Base-by-base conservation (phyloP, 2,888 invertebrate genomes). In the Noctua fimbriata region DNA sequence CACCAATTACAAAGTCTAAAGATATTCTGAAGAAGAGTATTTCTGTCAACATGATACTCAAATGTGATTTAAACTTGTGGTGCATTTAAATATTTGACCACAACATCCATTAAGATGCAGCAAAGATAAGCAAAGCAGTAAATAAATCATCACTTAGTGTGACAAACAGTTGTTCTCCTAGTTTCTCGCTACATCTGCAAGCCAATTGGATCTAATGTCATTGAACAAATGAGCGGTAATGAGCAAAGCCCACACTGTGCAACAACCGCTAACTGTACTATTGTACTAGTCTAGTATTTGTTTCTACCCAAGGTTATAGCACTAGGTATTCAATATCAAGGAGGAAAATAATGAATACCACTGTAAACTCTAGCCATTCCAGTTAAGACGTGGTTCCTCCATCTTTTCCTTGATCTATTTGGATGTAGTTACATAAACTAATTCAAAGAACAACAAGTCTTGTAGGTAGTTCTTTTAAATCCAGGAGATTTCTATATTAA, bases 151-250 rank as follows among this genome's bases (percentile, higher is more conserved):
- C 12, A 36, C 16, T 36, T 47, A 36, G 21, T 67, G 18, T 18
- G 7, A 28, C 66, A 55, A 67, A 28, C 14, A 32, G 7, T 18
- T 21, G 41, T 65, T 79, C 47, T 36, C 47, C 9, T 2, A 12
- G 60, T 69, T 60, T 49, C 32, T 41, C 28, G 36, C 24, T 66
- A 65, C 72, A 58, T 73, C 24, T 72, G 28, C 28, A 12, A 73
- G 72, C 10, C 81, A 66, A 73, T 81, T 58, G 55, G 28, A 24
- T 66, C 16, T 72, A 80, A 81, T 67, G 24, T 49, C 36, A 81
- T 73, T 81, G 66, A 58, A 63, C 36, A 49, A 58, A 81, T 81
- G 28, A 66, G 28, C 5, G 5, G 10, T 72, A 72, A 79, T 66
- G 41, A 49, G 32, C 49, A 6, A 2, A 67, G 32, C 9, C 18